A percentile compares a stretch with the other conserved stretches of the same genome.
Conservation (phyloP, 2,888 invertebrate species). For the Acholoe squamosa region DNA sequence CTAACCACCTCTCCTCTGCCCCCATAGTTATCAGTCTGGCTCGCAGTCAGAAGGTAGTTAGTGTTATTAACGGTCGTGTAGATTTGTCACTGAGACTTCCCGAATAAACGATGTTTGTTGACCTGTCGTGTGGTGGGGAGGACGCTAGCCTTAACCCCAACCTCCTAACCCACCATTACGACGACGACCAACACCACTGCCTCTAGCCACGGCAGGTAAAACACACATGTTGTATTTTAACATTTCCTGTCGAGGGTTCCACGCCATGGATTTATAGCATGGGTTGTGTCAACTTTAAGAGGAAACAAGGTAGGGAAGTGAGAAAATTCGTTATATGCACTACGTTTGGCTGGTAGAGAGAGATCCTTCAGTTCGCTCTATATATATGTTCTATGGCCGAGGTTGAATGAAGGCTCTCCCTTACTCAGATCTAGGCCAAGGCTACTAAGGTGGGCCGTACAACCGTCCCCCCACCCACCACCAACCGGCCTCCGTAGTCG, state of each 20-base stretch:
- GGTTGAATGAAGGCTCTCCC: not conserved
- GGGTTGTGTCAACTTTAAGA: not conserved
- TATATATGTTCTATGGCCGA: not conserved
- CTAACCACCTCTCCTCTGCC: not conserved
- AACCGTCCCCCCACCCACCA: not conserved
- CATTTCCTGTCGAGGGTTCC: not conserved
- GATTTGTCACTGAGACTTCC: not conserved
- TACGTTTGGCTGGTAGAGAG: not conserved
- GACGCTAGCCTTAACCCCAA: not conserved
- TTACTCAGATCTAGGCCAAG: not conserved
- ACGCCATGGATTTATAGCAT: not conserved
- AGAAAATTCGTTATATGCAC: conserved; percentile 16
- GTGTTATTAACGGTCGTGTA: not conserved
- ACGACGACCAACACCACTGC: not conserved
- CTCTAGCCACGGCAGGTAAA: not conserved
- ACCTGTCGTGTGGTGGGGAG: not conserved
- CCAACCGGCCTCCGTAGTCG: not conserved
- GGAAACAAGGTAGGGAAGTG: not conserved
- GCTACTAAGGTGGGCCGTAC: not conserved
- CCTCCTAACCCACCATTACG: not conserved
- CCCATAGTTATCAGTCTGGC: not conserved
- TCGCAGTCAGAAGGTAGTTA: not conserved
- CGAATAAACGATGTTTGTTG: conserved; percentile 31
- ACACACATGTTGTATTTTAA: not conserved
- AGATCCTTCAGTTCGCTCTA: not conserved